Evolutionary conservation across 2,113 vertebrate genomes (phyloP).

Genomic region (Aspiorhynchus laticeps): DNA sequence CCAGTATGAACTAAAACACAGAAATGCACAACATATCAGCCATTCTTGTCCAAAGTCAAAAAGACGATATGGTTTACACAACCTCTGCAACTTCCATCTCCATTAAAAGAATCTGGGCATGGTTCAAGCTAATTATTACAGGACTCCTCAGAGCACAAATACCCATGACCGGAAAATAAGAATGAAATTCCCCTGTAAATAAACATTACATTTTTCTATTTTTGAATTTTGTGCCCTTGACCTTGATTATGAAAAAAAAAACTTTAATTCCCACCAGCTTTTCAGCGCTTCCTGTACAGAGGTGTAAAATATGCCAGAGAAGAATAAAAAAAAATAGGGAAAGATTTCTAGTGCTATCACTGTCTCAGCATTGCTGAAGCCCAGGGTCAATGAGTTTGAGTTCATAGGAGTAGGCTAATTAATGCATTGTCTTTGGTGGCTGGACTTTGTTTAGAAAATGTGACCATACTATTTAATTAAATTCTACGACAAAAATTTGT

Average conservation of each 20-base stretch:
- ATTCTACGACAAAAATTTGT: neutral
- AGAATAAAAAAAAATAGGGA: neutral
- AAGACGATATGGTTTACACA: neutral
- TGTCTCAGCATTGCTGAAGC: neutral
- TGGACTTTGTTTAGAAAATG: neutral
- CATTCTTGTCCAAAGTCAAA: neutral
- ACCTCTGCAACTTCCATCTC: conserved; percentile 17
- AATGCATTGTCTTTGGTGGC: neutral
- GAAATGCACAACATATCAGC: neutral
- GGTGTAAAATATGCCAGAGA: neutral
- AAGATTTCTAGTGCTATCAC: neutral
- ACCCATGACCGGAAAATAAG: neutral
- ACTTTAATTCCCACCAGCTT: neutral
- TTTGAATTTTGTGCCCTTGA: neutral
- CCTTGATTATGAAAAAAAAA: neutral
- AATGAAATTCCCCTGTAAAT: neutral
- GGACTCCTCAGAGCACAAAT: conserved; percentile 20
- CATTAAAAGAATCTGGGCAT: neutral
- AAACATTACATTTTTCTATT: neutral
- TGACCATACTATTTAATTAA: neutral
- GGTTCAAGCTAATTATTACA: conserved; percentile 55
- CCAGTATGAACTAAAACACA: neutral
- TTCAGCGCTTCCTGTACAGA: neutral
- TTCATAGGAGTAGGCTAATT: neutral
- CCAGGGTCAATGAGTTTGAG: neutral